phyloP scores from a whole-genome alignment of 2,888 invertebrate genomes.

The Merodon equestris region DNA sequence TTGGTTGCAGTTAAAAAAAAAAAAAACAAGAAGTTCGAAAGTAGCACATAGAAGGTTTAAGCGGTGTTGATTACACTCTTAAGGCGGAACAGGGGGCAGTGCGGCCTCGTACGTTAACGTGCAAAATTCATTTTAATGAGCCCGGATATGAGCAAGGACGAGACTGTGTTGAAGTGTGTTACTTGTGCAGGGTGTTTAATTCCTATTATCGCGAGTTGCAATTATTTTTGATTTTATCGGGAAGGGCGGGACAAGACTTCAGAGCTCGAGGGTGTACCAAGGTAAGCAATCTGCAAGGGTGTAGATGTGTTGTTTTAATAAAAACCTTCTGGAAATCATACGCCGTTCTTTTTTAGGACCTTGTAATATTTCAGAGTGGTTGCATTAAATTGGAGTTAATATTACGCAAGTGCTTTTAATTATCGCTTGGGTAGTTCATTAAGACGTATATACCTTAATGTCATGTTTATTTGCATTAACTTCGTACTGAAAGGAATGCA shows the following conservation, averaged over 20 bases:
- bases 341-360: slow-evolving; percentile 24
- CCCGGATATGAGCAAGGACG: slow-evolving; percentile 35
- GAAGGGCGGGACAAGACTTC: neutral
- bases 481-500: no score
- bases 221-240: slow-evolving; percentile 63
- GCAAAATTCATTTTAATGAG: slow-evolving; percentile 57
- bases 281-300: slow-evolving; percentile 17
- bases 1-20: slow-evolving; percentile 21
- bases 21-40: neutral
- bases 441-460: slow-evolving; percentile 1
- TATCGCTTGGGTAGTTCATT: slow-evolving; percentile 24
- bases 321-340: slow-evolving; percentile 20
- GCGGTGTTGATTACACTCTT: slow-evolving; percentile 24
- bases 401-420: slow-evolving; percentile 29
- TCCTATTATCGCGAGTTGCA: slow-evolving; percentile 56
- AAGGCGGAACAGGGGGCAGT: neutral
- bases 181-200: slow-evolving; percentile 30
- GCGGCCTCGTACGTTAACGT: slow-evolving; percentile 19
- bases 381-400: slow-evolving; percentile 34
- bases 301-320: slow-evolving; percentile 25
- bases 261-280: slow-evolving; percentile 11
- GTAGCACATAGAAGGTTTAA: slow-evolving; percentile 26
- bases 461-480: neutral
- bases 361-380: neutral
- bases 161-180: slow-evolving; percentile 18